Evolutionary conservation across 2,113 vertebrate genomes (phyloP), one percentile per base, ranked within the genome.

Genomic region (Pseudopipra pipra): DNA sequence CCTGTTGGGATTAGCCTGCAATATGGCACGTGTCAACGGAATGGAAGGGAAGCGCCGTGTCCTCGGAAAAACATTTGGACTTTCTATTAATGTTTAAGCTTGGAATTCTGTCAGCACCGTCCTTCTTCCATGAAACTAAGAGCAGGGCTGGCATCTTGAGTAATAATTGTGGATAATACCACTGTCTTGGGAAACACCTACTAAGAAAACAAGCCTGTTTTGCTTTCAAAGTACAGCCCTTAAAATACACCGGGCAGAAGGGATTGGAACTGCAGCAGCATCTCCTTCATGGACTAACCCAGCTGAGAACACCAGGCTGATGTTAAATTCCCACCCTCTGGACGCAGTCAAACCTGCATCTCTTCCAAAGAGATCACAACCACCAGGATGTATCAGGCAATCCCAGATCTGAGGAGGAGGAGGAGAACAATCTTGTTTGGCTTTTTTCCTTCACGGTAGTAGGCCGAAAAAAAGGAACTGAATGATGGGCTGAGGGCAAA

Each of bases 1-100:
- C 11, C 0, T 0, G 5, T 4, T n/a, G 28, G 12, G 30, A 30
- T 33, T 39, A 14, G 4, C 10, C 20, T 61, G 11, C 12, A 27
- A 8, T 31, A 28, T 20, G n/a, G 3, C 47, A 37, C 4, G 2
- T 14, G 24, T 22, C 66, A 4, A 5, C 12, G 2, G 5, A 79
- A 54, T 15, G 30, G 20, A 65, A 84, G 8, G 3, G 21, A 24
- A 95, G 49, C 20, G 27, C 6, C 1, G 0, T 8, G 5, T 19
- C 21, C 25, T 43, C 31, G 35, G 4, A 6, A 56, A 54, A 65
- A 43, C 10, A 1, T 58, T 58, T 33, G 61, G 12, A 47, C 25
- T 67, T 68, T 39, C 3, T 49, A 35, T 87, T 75, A 95, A 90
- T 87, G 31, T 51, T 85, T 85, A 92, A 92, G 17, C 81, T 74